Evolutionary conservation across 2,888 invertebrate genomes (phyloP), one percentile per base, ranked within the genome.

Genomic region (Limulus polyphemus): DNA sequence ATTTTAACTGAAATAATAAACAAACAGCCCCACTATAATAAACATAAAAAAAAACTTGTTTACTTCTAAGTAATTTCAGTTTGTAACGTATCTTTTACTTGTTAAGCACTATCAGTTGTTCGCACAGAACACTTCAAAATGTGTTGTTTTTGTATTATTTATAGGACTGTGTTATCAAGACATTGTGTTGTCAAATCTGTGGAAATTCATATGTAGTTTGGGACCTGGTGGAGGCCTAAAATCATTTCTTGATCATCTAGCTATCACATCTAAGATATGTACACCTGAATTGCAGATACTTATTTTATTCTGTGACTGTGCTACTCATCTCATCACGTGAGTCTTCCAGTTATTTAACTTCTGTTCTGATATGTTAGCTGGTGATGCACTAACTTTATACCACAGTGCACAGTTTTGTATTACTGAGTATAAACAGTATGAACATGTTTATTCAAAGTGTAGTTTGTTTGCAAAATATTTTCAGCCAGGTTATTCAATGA

Each of bases 281-380:
- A 87, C 90, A 60, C 90, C 93, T 0, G 92, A 95, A 79, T 90
- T 94, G 73, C 88, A 91, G 73, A 88, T 97, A 82, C 79, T 98
- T 55, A 88, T 91, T 75, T 79, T 98, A 0, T 95, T 97, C 77
- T 86, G 89, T 68, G 95, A 97, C 74, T 90, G 93, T 73, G 92
- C 95, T 83, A 89, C 91, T 14, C 94, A 97, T 78, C 90, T 94
- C 75, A 88, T 98, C 61, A 94, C 94, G 92, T 95, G 79, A 84
- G 89, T 73, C 13, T 55, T 14, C 55, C 14, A 32, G 16, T 49
- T 14, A 5, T 14, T 50, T 2, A 50, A n/a, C 51, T 50, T 50
- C 7, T 32, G 32, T 32, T 32, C 32, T 32, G 32, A 32, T 32
- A 32, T 32, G 3, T 32, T 32, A 32, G 32, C 32, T 32, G 3